phyloP scores from a whole-genome alignment of 2,888 invertebrate genomes.

The Xylophagus ater region DNA sequence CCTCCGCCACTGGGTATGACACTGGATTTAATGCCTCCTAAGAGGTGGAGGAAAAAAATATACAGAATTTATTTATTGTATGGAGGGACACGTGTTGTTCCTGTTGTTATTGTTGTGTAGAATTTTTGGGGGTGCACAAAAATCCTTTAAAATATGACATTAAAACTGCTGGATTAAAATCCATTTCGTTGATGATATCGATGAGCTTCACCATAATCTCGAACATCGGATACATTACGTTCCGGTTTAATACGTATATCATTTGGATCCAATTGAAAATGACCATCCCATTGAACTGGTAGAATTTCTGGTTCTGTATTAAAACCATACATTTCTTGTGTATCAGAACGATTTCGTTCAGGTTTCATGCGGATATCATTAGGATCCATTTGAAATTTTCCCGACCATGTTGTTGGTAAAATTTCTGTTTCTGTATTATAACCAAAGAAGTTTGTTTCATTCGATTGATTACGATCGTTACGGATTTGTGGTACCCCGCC shows the following conservation, averaged over 20 bases:
- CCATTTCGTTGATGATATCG: too few species aligned
- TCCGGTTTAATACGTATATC: conserved; percentile 35
- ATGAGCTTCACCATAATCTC: conserved; percentile 26
- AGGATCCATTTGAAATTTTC: conserved; percentile 33
- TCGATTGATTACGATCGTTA: conserved; percentile 30
- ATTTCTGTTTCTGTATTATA: conserved; percentile 30
- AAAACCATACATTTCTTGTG: too few species aligned
- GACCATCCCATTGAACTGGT: conserved; percentile 34
- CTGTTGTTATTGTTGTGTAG: too few species aligned
- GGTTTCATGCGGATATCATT: conserved; percentile 34
- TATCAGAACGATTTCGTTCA: conserved; percentile 35
- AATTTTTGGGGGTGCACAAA: too few species aligned
- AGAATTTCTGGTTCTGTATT: conserved; percentile 29
- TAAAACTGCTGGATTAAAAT: too few species aligned
- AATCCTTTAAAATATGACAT: too few species aligned
- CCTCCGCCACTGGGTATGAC: too few species aligned
- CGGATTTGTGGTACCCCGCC: conserved; percentile 24
- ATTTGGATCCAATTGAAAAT: conserved; percentile 32
- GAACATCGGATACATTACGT: conserved; percentile 33
- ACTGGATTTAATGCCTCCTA: too few species aligned
- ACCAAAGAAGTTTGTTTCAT: conserved; percentile 31
- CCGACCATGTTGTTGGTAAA: conserved; percentile 34
- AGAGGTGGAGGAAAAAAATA: too few species aligned
- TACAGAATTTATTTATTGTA: too few species aligned
- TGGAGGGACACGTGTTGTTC: too few species aligned